These are phyloP conservation scores for Belgica antarctica DNA, from an alignment of 2,888 invertebrate species.

Conservation along the genomic window DNA sequence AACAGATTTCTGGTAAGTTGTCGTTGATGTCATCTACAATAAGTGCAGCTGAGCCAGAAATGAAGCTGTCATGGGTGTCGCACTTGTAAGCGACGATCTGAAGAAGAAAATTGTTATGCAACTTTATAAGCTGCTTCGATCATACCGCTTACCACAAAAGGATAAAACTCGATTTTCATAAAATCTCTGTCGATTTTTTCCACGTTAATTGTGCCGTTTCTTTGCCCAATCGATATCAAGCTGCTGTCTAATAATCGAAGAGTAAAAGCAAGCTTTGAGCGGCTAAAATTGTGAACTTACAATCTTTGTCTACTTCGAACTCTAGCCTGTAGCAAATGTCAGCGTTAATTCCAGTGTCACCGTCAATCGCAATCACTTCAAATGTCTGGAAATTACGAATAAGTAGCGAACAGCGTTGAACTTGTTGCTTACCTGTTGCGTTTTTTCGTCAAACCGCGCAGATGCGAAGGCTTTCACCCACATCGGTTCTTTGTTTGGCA, in stretches of 20 bases:
- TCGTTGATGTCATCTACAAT: constrained; percentile 65
- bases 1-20: constrained; percentile 59
- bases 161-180: constrained; percentile 56
- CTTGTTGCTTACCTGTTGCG: constrained; percentile 48
- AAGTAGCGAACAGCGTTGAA: background rate
- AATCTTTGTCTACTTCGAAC: constrained; percentile 51
- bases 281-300: constrained; percentile 48
- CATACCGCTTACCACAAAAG: constrained; percentile 49
- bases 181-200: constrained; percentile 56
- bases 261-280: background rate
- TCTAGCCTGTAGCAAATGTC: constrained; percentile 58
- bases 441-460: constrained; percentile 60
- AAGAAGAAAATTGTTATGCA: background rate
- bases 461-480: constrained; percentile 61
- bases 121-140: background rate
- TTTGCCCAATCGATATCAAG: constrained; percentile 46
- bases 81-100: constrained; percentile 57
- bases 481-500: constrained; percentile 61
- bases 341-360: constrained; percentile 61
- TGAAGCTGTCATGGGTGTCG: constrained; percentile 50
- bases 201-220: constrained; percentile 47
- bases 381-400: constrained; percentile 50
- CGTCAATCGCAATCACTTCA: constrained; percentile 60
- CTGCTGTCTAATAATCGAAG: constrained; percentile 46
- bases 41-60: constrained; percentile 54